A percentile compares a stretch with the other conserved stretches of the same genome.
Evolutionary conservation across 2,888 invertebrate species (phyloP).

Genomic region (Epirrhoe tristata): DNA sequence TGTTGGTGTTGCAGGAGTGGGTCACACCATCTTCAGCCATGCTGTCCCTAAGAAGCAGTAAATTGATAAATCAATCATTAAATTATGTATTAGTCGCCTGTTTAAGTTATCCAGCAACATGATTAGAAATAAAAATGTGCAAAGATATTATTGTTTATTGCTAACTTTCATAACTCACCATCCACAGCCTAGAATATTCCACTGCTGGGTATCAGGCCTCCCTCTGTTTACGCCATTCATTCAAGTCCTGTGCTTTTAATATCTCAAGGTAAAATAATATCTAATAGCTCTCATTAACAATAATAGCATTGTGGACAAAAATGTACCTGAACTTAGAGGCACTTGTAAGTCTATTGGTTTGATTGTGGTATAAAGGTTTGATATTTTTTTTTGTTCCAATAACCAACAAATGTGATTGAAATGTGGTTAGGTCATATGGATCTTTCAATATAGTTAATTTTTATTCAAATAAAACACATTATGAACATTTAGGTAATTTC

Average conservation of each 20-base stretch:
- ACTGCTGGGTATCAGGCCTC: too few species aligned
- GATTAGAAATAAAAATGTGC: slow-evolving; percentile 60
- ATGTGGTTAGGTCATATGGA: neutral
- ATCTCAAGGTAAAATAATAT: too few species aligned
- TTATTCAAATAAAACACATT: neutral
- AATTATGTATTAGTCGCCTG: slow-evolving; percentile 65
- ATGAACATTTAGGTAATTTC: neutral
- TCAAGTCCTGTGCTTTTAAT: too few species aligned
- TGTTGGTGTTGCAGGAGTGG: slow-evolving; percentile 68
- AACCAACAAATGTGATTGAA: neutral
- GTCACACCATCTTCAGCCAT: slow-evolving; percentile 69
- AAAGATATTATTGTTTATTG: slow-evolving; percentile 31
- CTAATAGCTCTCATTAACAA: too few species aligned
- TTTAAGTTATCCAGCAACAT: slow-evolving; percentile 55
- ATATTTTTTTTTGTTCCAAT: too few species aligned
- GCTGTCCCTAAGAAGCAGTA: slow-evolving; percentile 73
- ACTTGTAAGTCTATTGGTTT: too few species aligned
- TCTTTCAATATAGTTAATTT: neutral
- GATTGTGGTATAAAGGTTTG: too few species aligned
- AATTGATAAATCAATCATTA: slow-evolving; percentile 50
- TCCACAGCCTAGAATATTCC: too few species aligned
- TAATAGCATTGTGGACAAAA: too few species aligned
- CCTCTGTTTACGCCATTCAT: too few species aligned
- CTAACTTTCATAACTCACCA: too few species aligned
- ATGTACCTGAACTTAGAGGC: too few species aligned